Percentiles rank a stretch among this genome's conserved stretches.
Conservation (phyloP, 2,888 invertebrate genomes). For the Pomacea canaliculata region DNA sequence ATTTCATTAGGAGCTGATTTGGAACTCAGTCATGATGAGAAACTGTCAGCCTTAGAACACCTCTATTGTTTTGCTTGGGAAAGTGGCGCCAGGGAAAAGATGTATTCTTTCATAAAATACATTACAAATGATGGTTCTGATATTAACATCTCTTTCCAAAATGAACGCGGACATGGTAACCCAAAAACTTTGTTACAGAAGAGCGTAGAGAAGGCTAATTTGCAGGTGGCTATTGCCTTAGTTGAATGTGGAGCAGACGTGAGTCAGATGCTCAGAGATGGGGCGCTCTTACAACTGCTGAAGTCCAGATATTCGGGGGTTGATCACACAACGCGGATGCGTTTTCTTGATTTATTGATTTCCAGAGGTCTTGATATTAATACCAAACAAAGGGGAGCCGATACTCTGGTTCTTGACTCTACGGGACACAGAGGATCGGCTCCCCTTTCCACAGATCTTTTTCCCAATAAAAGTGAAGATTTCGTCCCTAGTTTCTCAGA, state of each 20-base stretch:
- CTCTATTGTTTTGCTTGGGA: not conserved
- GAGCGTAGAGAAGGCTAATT: not conserved
- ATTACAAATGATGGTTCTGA: not conserved
- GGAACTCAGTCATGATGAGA: not conserved
- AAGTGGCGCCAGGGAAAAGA: not conserved
- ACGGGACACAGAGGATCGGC: not conserved
- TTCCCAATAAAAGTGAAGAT: no score
- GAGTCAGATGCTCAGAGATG: no score
- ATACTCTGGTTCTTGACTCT: not conserved
- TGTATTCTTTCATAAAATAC: not conserved
- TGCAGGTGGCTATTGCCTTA: not conserved
- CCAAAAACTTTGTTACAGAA: not conserved
- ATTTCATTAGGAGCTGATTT: not conserved
- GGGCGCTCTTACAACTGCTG: no score
- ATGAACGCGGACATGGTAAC: no score
- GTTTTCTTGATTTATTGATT: not conserved
- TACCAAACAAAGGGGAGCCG: not conserved
- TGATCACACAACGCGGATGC: not conserved
- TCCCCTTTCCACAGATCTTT: no score
- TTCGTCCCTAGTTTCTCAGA: no score
- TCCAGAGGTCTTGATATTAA: not conserved
- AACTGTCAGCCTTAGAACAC: not conserved
- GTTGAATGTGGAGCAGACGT: not conserved
- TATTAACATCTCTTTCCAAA: not conserved
- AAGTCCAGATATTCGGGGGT: no score